These are phyloP conservation scores for Novumbra hubbsi DNA, from an alignment of 2,797 vertebrate species.

Conservation along the genomic window DNA sequence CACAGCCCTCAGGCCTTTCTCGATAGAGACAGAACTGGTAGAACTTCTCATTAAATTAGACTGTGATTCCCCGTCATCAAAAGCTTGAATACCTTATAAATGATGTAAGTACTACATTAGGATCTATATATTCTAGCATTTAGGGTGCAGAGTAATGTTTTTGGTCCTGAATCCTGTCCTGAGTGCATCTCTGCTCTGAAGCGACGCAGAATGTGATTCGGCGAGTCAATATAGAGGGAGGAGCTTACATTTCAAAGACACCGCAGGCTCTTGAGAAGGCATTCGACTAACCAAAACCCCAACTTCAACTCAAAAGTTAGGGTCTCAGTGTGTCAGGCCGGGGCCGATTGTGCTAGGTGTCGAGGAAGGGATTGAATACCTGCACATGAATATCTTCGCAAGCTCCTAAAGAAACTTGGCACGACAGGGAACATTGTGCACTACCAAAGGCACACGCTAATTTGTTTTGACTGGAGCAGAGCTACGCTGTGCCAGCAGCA, in stretches of 20 bases:
- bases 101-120: background rate
- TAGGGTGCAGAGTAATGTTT: too few relatives aligned
- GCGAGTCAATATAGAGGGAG: too few relatives aligned
- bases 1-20: background rate
- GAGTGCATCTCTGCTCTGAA: too few relatives aligned
- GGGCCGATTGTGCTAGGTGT: background rate
- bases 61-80: background rate
- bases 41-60: background rate
- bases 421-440: slow-evolving; percentile 2
- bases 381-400: background rate
- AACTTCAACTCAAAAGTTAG: background rate
- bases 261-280: too few relatives aligned
- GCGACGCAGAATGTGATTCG: too few relatives aligned
- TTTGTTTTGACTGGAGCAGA: slow-evolving; percentile 1
- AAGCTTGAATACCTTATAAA: background rate
- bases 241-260: too few relatives aligned
- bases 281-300: too few relatives aligned
- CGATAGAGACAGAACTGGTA: background rate
- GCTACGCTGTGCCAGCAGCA: background rate
- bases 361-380: background rate
- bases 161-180: too few relatives aligned
- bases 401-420: background rate
- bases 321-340: background rate
- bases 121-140: background rate
- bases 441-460: background rate